A percentile compares a stretch with the other conserved stretches of the same genome.
Conservation (phyloP, 92 coral and sea anemone genomes). For the Actinernus sp. region DNA sequence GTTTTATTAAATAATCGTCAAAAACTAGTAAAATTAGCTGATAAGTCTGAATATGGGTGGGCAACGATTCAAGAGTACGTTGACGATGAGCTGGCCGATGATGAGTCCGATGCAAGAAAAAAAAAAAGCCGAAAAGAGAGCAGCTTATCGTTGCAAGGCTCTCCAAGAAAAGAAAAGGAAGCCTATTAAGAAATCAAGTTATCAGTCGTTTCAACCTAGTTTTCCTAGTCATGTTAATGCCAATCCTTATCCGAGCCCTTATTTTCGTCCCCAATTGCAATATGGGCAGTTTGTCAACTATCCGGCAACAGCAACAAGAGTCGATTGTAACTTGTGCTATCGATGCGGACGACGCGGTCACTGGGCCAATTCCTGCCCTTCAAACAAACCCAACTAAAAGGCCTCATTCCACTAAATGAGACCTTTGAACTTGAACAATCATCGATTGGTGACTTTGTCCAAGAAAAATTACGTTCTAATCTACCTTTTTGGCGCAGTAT, state of each 20-base stretch:
- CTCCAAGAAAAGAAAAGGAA: no score
- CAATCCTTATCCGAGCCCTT: slow-evolving; percentile 4
- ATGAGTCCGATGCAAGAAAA: slow-evolving; percentile 38
- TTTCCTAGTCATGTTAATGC: not conserved
- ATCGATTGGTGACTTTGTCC: not conserved
- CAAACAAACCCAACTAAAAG: no score
- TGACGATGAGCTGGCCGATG: no score
- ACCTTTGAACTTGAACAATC: slow-evolving; percentile 1
- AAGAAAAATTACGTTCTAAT: slow-evolving; percentile 9
- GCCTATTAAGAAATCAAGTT: no score
- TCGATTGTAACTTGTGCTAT: slow-evolving; percentile 1
- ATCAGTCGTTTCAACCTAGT: no score
- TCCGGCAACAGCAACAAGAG: no score
- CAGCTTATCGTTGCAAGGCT: not conserved
- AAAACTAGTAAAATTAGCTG: slow-evolving; percentile 24
- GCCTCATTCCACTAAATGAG: no score
- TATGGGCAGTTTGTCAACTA: no score
- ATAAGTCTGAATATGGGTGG: no score
- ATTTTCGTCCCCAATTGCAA: slow-evolving; percentile 32
- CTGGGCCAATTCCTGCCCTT: slow-evolving; percentile 22
- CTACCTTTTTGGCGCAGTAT: slow-evolving; percentile 48
- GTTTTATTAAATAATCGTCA: slow-evolving; percentile 11
- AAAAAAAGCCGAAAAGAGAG: slow-evolving; percentile 18
- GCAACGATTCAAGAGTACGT: no score
- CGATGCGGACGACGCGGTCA: slow-evolving; percentile 14